These are phyloP conservation scores for Blomia tropicalis DNA, from an alignment of 2,888 invertebrate species.

Conservation along the genomic window DNA sequence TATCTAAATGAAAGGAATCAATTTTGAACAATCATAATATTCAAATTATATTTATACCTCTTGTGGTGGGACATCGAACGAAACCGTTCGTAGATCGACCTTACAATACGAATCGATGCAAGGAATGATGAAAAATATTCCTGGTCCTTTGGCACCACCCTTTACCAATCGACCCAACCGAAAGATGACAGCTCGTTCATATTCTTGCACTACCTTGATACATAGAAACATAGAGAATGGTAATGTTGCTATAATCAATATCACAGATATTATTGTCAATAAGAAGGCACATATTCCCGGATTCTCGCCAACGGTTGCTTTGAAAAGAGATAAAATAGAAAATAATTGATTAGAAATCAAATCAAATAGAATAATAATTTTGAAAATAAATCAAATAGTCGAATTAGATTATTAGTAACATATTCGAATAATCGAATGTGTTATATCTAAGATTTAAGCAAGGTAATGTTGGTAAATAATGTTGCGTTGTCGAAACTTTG, in stretches of 20 bases:
- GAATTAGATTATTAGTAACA: too few relatives aligned
- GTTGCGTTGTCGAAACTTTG: too few relatives aligned
- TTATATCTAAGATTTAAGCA: too few relatives aligned
- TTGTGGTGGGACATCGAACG: constrained; percentile 94
- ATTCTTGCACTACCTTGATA: constrained; percentile 66
- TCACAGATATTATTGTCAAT: constrained; percentile 52
- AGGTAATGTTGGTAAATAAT: too few relatives aligned
- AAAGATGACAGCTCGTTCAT: constrained; percentile 83
- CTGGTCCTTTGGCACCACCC: constrained; percentile 83
- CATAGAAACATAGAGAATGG: constrained; percentile 68
- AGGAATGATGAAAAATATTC: constrained; percentile 88
- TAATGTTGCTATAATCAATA: constrained; percentile 57
- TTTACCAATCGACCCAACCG: constrained; percentile 69
- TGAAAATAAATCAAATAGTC: not conserved
- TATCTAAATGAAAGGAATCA: constrained; percentile 26
- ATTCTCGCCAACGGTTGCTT: constrained; percentile 35
- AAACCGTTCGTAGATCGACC: constrained; percentile 82
- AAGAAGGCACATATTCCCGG: constrained; percentile 56
- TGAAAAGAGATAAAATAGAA: too few relatives aligned
- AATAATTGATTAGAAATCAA: not conserved
- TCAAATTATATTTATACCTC: constrained; percentile 49
- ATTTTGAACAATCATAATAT: not conserved
- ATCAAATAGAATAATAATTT: not conserved
- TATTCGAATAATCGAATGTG: too few relatives aligned
- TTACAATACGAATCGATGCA: constrained; percentile 88